Evolutionary conservation across 2,797 vertebrate species (phyloP), one percentile per base, ranked within the genome.

Genomic region (Hoplostethus atlanticus): DNA sequence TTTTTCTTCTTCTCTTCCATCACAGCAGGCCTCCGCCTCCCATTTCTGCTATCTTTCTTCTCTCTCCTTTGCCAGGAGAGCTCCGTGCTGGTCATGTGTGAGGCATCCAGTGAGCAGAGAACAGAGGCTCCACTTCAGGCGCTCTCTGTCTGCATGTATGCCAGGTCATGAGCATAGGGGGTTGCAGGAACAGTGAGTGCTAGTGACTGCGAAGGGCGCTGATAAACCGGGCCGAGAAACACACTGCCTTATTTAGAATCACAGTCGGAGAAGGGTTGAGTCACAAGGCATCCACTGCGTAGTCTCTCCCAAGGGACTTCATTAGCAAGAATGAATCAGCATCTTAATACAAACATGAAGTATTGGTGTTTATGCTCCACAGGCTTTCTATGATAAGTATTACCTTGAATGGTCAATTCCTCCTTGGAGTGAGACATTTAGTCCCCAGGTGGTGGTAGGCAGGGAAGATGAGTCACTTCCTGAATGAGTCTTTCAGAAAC

Each of bases 241-340:
- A 34, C 81, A 31, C 73, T 77, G 72, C 91, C 91, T 89, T 93
- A 89, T 93, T 93, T 93, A 92, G 92, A 86, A 55, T 68, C 78
- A 21, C 72, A 55, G 55, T 61, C 48, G 47, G 62, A 73, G 46
- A 56, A 31, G 36, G 13, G 70, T 64, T 91, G 91, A 92, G 85
- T 92, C 91, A 91, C 83, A 70, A 81, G 89, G 71, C 84, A 13
- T 8, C 48, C 1, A 53, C 61, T 58, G 73, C 47, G 62, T 66
- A 52, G 5, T 47, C 62, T 66, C 46, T 86, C 75, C 54, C 4
- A 10, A 50, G 70, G 79, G 76, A 81, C 62, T 76, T 79, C 55
- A 76, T 86, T 80, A 82, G 47, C n/a, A 46, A 50, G 76, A 68
- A 54, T 92, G 90, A 93, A 86, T 94, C 91, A 92, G 87, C 63